phyloP scores from a whole-genome alignment of 2,888 invertebrate species.

The Dicranocentrus wangi region DNA sequence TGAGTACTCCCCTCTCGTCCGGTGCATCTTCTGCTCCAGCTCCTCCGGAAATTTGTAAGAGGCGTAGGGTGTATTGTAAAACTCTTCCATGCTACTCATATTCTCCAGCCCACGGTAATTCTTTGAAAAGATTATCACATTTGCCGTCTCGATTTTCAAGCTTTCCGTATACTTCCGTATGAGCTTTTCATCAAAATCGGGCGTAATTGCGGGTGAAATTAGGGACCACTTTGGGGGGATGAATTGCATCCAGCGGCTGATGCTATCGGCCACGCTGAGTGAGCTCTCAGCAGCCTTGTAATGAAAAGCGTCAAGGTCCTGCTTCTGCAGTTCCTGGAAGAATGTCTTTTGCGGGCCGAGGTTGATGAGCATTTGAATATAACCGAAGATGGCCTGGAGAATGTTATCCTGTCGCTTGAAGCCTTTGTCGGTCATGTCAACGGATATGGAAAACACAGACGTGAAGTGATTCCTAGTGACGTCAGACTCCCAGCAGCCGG shows the following conservation, averaged over 20 bases:
- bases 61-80: slow-evolving; percentile 54
- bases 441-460: slow-evolving; percentile 48
- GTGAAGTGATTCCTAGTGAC: slow-evolving; percentile 44
- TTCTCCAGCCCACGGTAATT: slow-evolving; percentile 36
- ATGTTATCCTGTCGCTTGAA: slow-evolving; percentile 52
- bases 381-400: slow-evolving; percentile 56
- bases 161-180: slow-evolving; percentile 41
- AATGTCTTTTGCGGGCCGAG: slow-evolving; percentile 47
- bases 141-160: slow-evolving; percentile 42
- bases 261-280: slow-evolving; percentile 18
- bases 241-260: slow-evolving; percentile 47
- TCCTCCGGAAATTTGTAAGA: slow-evolving; percentile 40
- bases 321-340: slow-evolving; percentile 60
- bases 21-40: slow-evolving; percentile 20
- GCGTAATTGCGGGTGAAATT: slow-evolving; percentile 41
- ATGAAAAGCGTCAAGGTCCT: slow-evolving; percentile 61
- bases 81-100: slow-evolving; percentile 40
- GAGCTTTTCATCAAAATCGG: slow-evolving; percentile 47
- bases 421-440: slow-evolving; percentile 61
- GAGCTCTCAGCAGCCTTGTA: slow-evolving; percentile 30
- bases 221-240: slow-evolving; percentile 43
- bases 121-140: slow-evolving; percentile 54
- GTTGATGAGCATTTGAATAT: slow-evolving; percentile 49
- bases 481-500: slow-evolving; percentile 56
- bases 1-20: slow-evolving; percentile 1